A percentile compares a stretch with the other conserved stretches of the same genome.
Evolutionary conservation across 1,140 invertebrate genomes (phyloP).

Genomic region (Nasonia giraulti): DNA sequence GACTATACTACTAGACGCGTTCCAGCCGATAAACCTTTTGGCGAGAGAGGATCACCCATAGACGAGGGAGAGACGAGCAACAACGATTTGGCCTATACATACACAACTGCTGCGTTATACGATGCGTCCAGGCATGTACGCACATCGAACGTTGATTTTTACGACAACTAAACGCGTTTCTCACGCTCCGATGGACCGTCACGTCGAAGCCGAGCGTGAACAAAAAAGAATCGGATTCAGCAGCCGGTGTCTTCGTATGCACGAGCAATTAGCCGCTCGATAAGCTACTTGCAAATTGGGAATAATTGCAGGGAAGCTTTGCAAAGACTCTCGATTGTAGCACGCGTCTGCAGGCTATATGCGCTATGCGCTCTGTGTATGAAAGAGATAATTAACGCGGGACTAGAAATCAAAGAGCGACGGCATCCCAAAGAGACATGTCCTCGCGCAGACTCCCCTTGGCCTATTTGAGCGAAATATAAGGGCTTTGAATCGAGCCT

Average conservation of each 20-base stretch:
- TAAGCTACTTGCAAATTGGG: constrained; percentile 21
- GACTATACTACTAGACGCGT: background rate
- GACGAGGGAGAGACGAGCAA: background rate
- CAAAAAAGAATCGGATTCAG: background rate
- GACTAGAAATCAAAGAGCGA: constrained; percentile 42
- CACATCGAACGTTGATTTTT: no score
- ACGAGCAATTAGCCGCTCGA: constrained; percentile 13
- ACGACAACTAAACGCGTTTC: background rate
- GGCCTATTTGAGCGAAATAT: constrained; percentile 32
- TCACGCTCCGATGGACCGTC: background rate
- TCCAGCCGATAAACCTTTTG: no score
- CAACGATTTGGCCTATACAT: no score
- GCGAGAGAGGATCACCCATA: background rate
- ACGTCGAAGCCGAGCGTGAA: background rate
- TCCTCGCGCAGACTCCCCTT: background rate
- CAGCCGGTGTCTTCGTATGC: background rate
- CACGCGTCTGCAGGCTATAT: background rate
- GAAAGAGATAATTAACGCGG: constrained; percentile 43
- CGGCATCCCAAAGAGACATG: background rate
- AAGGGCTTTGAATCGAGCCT: constrained; percentile 21
- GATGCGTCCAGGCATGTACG: no score
- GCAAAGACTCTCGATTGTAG: no score
- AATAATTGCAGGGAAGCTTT: no score
- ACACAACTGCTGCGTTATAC: no score
- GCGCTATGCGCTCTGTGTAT: background rate